These are phyloP conservation scores for Aricia artaxerxes DNA, from an alignment of 2,888 invertebrate species.

Conservation along the genomic window DNA sequence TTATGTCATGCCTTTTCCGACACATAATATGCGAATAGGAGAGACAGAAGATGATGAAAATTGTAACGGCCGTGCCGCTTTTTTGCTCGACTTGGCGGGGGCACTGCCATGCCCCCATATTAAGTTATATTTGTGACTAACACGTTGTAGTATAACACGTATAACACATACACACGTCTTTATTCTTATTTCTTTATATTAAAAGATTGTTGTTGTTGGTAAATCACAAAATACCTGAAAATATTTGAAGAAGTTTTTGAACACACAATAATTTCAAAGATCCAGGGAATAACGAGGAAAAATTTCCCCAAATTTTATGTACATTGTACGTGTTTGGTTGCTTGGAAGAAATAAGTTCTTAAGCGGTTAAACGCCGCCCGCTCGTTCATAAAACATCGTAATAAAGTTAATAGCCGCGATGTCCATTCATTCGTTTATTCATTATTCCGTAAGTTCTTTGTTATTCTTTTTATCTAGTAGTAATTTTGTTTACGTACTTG, in stretches of 20 bases:
- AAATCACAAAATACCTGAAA: not conserved
- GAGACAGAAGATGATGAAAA: not conserved
- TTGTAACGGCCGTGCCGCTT: too few species aligned
- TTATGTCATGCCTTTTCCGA: not conserved
- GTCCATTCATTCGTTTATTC: conserved; percentile 21
- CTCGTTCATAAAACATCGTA: conserved; percentile 19
- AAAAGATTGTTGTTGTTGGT: not conserved
- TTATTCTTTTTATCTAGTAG: conserved; percentile 10
- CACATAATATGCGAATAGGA: not conserved
- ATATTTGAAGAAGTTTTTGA: not conserved
- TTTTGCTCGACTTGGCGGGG: too few species aligned
- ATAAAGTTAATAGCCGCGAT: conserved; percentile 16
- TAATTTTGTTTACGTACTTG: not conserved
- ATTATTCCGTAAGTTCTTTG: conserved; percentile 16
- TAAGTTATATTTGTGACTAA: too few species aligned
- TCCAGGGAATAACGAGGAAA: not conserved
- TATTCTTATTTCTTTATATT: not conserved
- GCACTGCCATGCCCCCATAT: too few species aligned
- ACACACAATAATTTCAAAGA: not conserved
- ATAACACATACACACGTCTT: too few species aligned
- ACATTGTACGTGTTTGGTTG: conserved; percentile 22
- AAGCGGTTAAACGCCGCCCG: conserved; percentile 16
- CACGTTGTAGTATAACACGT: too few species aligned
- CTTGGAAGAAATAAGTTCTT: conserved; percentile 19
- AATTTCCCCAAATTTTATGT: not conserved